phyloP scores from a whole-genome alignment of 2,797 vertebrate genomes.

The Enteromius mattozi region DNA sequence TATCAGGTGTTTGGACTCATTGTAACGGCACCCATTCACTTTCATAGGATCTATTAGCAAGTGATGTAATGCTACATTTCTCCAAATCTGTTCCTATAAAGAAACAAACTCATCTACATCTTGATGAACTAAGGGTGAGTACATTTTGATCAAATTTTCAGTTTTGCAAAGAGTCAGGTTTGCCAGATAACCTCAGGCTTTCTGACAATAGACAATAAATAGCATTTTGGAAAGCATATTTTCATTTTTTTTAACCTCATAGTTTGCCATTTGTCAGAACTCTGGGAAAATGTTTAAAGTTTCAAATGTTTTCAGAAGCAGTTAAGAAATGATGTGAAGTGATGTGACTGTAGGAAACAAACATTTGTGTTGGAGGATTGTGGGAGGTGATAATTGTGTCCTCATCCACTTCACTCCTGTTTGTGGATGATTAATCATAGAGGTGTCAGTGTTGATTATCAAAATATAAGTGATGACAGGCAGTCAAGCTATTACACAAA shows the following conservation, averaged over 20 bases:
- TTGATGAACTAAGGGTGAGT: neutral
- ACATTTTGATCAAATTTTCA: neutral
- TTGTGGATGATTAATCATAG: conserved; percentile 43
- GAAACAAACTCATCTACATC: neutral
- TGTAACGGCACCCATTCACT: neutral
- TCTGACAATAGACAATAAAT: neutral
- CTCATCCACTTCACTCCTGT: conserved; percentile 35
- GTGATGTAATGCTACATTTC: neutral
- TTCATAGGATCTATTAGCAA: neutral
- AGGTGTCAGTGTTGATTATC: conserved; percentile 40
- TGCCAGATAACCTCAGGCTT: neutral
- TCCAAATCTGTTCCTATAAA: neutral
- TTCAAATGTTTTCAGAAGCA: conserved; percentile 21
- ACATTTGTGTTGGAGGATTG: conserved; percentile 18
- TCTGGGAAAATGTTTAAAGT: neutral
- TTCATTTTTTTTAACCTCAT: neutral
- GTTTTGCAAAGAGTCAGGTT: neutral
- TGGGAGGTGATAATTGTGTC: conserved; percentile 50
- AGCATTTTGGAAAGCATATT: neutral
- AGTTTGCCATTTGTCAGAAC: neutral
- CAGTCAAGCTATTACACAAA: conserved; percentile 39
- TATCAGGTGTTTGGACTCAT: neutral
- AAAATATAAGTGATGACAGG: conserved; percentile 41
- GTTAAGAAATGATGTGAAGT: conserved; percentile 6
- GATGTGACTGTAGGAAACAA: neutral